Evolutionary conservation across 2,888 invertebrate genomes (phyloP).

Genomic region (Desoria tigrina): DNA sequence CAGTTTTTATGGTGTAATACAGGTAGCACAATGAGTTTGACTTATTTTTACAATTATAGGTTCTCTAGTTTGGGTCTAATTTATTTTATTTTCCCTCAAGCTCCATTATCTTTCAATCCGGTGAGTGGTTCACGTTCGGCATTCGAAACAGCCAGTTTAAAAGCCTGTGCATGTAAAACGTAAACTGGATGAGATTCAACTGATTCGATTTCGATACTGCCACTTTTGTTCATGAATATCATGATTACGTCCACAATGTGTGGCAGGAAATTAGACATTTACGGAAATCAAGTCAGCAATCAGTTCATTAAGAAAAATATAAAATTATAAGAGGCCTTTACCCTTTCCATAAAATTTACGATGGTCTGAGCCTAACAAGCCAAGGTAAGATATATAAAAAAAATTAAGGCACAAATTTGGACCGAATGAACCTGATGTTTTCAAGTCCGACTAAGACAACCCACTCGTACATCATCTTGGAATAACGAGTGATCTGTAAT

Average conservation of each 20-base stretch:
- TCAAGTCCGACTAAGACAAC: slow-evolving; percentile 7
- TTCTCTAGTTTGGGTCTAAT: not conserved
- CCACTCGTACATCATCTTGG: slow-evolving; percentile 11
- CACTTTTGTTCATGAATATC: too few relatives aligned
- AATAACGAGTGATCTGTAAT: slow-evolving; percentile 19
- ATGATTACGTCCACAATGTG: too few relatives aligned
- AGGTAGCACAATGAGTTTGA: not conserved
- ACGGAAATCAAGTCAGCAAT: slow-evolving; percentile 10
- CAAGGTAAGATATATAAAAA: slow-evolving; percentile 14
- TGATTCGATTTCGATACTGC: too few relatives aligned
- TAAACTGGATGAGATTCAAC: too few relatives aligned
- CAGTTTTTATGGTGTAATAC: not conserved
- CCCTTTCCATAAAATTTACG: slow-evolving; percentile 13
- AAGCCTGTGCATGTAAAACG: too few relatives aligned
- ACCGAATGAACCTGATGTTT: not conserved
- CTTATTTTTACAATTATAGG: not conserved
- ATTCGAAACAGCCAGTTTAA: too few relatives aligned
- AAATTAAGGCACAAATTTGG: slow-evolving; percentile 24
- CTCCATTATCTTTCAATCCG: too few relatives aligned
- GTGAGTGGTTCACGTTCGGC: too few relatives aligned
- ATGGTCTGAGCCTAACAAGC: slow-evolving; percentile 13
- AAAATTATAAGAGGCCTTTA: slow-evolving; percentile 11
- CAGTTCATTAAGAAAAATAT: slow-evolving; percentile 4
- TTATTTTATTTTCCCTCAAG: too few relatives aligned
- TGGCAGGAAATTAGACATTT: not conserved